A percentile compares a stretch with the other conserved stretches of the same genome.
Evolutionary conservation across 2,888 invertebrate species (phyloP).

Genomic region (Lottia scabra): DNA sequence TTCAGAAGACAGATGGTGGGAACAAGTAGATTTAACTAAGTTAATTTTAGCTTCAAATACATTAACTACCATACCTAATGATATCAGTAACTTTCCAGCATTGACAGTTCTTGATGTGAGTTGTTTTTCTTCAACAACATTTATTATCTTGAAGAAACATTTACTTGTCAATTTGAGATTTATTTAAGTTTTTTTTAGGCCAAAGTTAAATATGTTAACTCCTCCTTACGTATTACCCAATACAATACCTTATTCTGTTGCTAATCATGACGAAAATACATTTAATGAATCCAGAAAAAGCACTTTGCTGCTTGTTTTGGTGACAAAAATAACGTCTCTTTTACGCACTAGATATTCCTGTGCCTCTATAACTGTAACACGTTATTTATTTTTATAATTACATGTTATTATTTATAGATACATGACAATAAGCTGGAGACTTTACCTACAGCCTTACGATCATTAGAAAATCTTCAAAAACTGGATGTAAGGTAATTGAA

Average conservation of each 20-base stretch:
- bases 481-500: constrained; percentile 64
- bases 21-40: constrained; percentile 80
- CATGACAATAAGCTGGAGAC: constrained; percentile 84
- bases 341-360: no score
- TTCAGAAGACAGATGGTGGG: constrained; percentile 76
- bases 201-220: no score
- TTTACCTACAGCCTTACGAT: constrained; percentile 81
- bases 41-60: constrained; percentile 75
- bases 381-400: no score
- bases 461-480: constrained; percentile 73
- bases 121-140: not conserved
- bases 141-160: not conserved
- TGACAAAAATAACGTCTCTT: no score
- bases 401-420: constrained; percentile 73
- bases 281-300: no score
- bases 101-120: constrained; percentile 70
- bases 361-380: no score
- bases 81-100: constrained; percentile 65
- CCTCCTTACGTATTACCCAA: no score
- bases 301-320: no score
- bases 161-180: no score
- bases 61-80: constrained; percentile 62
- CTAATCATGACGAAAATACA: no score
- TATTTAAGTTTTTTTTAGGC: no score
- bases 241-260: no score